Conservation (phyloP, 2,113 vertebrate genomes). For the Indri indri region DNA sequence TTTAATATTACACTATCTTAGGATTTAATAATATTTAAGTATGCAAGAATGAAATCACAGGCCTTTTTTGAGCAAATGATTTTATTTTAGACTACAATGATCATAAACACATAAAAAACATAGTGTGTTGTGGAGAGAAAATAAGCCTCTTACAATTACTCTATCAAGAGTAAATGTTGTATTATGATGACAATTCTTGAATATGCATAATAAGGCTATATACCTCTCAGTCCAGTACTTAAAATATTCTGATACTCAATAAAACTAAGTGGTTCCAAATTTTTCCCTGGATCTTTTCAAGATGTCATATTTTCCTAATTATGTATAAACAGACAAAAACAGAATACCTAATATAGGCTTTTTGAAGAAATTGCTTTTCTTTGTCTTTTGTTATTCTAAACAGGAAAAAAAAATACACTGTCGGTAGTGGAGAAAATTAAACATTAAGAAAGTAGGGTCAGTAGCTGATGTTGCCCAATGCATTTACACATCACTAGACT, state of each 20-base stretch:
- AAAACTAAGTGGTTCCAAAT: background rate
- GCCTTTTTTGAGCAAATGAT: background rate
- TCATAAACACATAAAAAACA: background rate
- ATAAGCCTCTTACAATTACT: background rate
- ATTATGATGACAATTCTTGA: background rate
- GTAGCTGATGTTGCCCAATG: conserved; percentile 5
- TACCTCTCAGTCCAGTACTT: background rate
- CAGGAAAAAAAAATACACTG: background rate
- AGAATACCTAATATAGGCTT: background rate
- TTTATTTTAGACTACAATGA: background rate
- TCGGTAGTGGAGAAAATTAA: conserved; percentile 28
- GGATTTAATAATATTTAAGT: background rate
- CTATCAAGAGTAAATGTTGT: background rate
- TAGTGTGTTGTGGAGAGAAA: background rate
- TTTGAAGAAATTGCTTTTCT: background rate
- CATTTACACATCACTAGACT: conserved; percentile 54
- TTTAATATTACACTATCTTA: background rate
- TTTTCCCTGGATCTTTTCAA: background rate
- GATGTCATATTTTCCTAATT: background rate
- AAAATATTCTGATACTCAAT: background rate
- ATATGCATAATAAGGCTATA: background rate
- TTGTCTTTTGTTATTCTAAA: background rate
- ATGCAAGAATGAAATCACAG: background rate
- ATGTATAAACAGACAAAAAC: background rate
- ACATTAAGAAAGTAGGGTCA: conserved; percentile 53